A percentile compares a stretch with the other conserved stretches of the same genome.
Conservation (phyloP, 2,888 invertebrate genomes). For the Petrophora chlorosata region DNA sequence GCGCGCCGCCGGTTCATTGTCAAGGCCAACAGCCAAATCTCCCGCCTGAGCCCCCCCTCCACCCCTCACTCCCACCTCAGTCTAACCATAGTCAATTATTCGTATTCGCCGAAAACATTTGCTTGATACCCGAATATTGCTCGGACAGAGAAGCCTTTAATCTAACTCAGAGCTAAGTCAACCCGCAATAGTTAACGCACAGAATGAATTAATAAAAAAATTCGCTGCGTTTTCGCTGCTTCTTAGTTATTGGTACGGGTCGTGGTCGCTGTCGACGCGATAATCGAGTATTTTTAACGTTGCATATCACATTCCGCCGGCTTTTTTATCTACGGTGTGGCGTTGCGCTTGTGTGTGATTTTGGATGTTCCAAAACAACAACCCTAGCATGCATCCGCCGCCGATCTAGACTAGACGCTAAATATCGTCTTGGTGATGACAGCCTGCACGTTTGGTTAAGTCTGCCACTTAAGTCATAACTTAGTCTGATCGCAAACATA, state of each 20-base stretch:
- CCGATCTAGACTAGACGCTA: conserved; percentile 36
- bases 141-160: conserved; percentile 45
- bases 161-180: conserved; percentile 33
- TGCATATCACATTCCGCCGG: conserved; percentile 62
- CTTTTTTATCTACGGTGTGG: conserved; percentile 54
- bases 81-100: conserved; percentile 66
- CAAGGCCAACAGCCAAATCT: conserved; percentile 83
- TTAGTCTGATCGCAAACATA: conserved; percentile 42
- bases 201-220: conserved; percentile 37
- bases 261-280: conserved; percentile 54
- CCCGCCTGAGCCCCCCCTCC: conserved; percentile 69
- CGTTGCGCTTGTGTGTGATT: conserved; percentile 44
- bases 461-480: conserved; percentile 32
- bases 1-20: conserved; percentile 81
- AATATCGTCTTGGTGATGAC: conserved; percentile 32
- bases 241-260: conserved; percentile 46
- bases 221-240: conserved; percentile 39
- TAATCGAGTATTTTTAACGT: conserved; percentile 69
- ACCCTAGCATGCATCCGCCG: conserved; percentile 31
- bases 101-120: conserved; percentile 64
- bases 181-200: conserved; percentile 57
- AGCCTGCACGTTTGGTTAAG: conserved; percentile 40
- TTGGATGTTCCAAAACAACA: conserved; percentile 44
- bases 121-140: conserved; percentile 55
- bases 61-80: conserved; percentile 60